Base-by-base conservation (phyloP, 2,113 vertebrate genomes). In the Numida meleagris region DNA sequence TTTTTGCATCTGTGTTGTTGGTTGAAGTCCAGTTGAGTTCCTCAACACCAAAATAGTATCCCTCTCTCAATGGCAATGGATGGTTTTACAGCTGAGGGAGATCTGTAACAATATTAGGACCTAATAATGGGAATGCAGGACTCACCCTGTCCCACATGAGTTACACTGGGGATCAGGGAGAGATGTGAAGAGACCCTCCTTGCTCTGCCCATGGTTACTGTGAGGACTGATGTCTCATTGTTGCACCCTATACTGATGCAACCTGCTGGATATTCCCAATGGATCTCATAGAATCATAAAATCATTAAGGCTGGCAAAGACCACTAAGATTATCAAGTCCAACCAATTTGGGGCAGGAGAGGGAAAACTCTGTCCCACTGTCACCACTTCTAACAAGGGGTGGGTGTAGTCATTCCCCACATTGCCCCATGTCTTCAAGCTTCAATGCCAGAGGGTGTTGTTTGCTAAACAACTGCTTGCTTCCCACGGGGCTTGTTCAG, bases 181-280 rank as follows among this genome's bases (percentile, higher is more conserved):
- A 38, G 43, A 17, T 6, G 46, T 82, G 62, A 31, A 45, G 18
- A 25, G 19, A 38, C 4, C 24, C 53, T 82, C 62, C 27, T 48
- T 48, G 13, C 45, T 68, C 24, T 88, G 34, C 58, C 63, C 31
- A 3, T 1, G 17, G 38, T 46, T 27, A 40, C 75, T 82, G 62
- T 75, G 42, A 75, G 53, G 70, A 70, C 14, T 13, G 29, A 10
- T 33, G 2, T 18, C 33, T 48, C 45, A 48, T 4, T 6, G 4
- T 14, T 2, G 0, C 2, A 48, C 1, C 0, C 2, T 9, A 8
- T 31, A 17, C 31, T 62, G 3, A 0, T 76, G 43, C 86, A 74
- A 51, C 36, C 65, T 78, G n/a, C 16, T 33, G 15, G 53, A 31
- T 31, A 6, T 55, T 55, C 29, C 51, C 15, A 29, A 55, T 31